Evolutionary conservation across 2,113 vertebrate genomes (phyloP), one percentile per base, ranked within the genome.

Genomic region (Ceyx melanurus): DNA sequence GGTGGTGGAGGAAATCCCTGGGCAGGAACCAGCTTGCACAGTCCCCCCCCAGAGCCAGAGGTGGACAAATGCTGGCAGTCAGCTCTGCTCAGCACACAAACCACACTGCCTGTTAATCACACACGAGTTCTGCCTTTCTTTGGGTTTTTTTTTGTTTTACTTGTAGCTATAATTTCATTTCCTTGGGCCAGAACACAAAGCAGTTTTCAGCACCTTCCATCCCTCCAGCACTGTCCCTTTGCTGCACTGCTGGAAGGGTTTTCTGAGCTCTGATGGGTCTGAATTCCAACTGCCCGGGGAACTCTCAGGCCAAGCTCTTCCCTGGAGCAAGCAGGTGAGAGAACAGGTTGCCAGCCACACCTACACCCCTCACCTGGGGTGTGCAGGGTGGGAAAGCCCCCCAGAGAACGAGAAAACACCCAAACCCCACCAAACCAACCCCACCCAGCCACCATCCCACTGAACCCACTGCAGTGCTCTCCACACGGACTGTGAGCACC

Each of bases 21-120:
- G 70, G 81, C 80, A 86, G 84, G 90, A 94, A 90, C 84, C 92
- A 94, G 66, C 90, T 75, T 21, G 92, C 71, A 61, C 88, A 78
- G 80, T 75, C 35, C 73, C 53, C 57, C 71, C 90, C 86, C 1
- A 0, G 88, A 56, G 40, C 7, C 56, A 60, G 90, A 73, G 74
- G 78, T 54, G 65, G 72, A 56, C 21, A 0, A 71, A 45, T 25
- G 74, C 80, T 37, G 35, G 9, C 35, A 37, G 35, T 35, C 35
- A 35, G 35, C 35, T 37, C 35, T 37, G 35, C 35, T 37, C 35
- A 37, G 35, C 73, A 70, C 22, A 22, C 29, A 5, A 90, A 74
- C 61, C 51, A 53, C 65, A 68, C 45, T 29, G 66, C 15, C 80
- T 68, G 66, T 60, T 64, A 60, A 86, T 88, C 51, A 64, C 61